Evolutionary conservation across 92 coral and sea anemone genomes (phyloP).

Genomic region (Isaurus tuberculatus): DNA sequence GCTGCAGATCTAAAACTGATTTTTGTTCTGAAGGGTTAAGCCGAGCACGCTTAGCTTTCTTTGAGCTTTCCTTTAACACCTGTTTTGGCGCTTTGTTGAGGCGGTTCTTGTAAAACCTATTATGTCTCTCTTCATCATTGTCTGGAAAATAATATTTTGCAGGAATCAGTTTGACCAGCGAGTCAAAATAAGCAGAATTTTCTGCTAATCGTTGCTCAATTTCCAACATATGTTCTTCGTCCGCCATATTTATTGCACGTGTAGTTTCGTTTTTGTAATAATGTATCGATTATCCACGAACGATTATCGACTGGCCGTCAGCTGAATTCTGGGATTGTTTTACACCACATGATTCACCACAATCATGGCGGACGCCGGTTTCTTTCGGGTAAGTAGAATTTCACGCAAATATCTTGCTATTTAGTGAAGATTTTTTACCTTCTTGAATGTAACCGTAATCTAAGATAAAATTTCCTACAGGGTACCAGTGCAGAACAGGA

Average conservation of each 20-base stretch:
- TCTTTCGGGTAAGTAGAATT: constrained; percentile 83
- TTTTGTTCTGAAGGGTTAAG: constrained; percentile 91
- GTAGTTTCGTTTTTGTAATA: not conserved
- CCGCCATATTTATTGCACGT: constrained; percentile 75
- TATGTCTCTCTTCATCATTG: constrained; percentile 75
- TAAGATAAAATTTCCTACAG: constrained; percentile 46
- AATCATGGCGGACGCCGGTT: constrained; percentile 99
- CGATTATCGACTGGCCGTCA: constrained; percentile 54
- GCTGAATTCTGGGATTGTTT: constrained; percentile 59
- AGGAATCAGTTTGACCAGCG: constrained; percentile 87
- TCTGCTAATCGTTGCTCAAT: constrained; percentile 76
- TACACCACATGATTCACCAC: constrained; percentile 61
- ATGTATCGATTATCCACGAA: constrained; percentile 42
- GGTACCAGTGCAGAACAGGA: constrained; percentile 99
- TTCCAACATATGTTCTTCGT: constrained; percentile 57
- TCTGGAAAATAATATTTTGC: constrained; percentile 83
- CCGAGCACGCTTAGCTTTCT: constrained; percentile 86
- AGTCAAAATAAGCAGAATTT: constrained; percentile 91
- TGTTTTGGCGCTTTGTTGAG: constrained; percentile 89
- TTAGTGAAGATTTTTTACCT: not conserved
- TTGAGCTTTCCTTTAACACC: constrained; percentile 83
- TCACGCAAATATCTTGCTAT: not conserved
- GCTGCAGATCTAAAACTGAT: constrained; percentile 84
- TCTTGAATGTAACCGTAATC: not conserved
- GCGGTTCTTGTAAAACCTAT: constrained; percentile 85